Base-by-base conservation (phyloP, 2,113 vertebrate species). In the Myotis yumanensis region DNA sequence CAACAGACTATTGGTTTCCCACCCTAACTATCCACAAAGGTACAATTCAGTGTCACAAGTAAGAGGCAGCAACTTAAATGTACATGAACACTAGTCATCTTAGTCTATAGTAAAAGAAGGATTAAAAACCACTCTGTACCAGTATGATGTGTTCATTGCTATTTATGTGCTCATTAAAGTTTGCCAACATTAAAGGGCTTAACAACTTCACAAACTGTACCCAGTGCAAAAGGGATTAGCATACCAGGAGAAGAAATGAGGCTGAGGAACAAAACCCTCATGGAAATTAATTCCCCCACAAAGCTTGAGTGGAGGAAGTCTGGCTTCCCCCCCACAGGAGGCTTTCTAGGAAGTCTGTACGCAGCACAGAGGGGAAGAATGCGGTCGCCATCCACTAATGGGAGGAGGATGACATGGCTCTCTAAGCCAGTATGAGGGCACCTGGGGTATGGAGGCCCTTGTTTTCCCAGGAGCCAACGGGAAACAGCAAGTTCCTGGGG, bases 191-290 rank as follows among this genome's bases (percentile, higher is more conserved):
- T 62, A 96, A 92, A 97, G 37, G 32, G 6, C 64, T 59, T 59
- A 25, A 94, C 79, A 92, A 64, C 62, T 69, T 97, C 86, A 97
- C 57, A 84, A 71, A 90, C 40, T 68, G 9, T 90, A 80, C 92
- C 40, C 22, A 72, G 25, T 88, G 18, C 43, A 95, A 79, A 93
- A 89, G 43, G 35, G 83, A 94, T 95, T 95, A 96, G 35, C 92
- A 83, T 28, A 83, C n/a, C 46, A 89, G 35, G 80, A 96, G 37
- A 46, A 95, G 43, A 52, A 95, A 48, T 96, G 89, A 94, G 17
- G 75, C 7, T 77, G 30, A 52, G 51, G 46, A 87, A 93, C 46
- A 90, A 92, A 97, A 64, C 64, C 43, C 54, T 90, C 3, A 9
- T 7, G 14, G 77, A 68, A 95, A 90, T 86, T 76, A 94, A 95